Base-by-base conservation (phyloP, 30 jellyfish, hydroid and myxozoan species). In the Mastigias papua region DNA sequence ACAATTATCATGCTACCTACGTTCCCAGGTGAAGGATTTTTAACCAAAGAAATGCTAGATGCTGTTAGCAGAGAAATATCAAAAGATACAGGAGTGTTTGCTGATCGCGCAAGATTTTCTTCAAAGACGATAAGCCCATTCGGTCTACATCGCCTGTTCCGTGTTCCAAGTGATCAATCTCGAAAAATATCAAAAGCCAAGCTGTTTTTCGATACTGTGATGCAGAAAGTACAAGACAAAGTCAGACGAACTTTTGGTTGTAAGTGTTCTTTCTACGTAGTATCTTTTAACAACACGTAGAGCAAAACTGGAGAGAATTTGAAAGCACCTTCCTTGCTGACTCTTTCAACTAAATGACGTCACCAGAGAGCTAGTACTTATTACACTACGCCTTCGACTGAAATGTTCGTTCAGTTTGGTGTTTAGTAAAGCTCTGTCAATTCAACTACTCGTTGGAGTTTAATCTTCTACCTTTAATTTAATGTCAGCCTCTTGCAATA, bases 131-230 rank as follows among this genome's bases (percentile, higher is more conserved):
- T 80, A 7, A 49, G 16, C 25, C 76, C 92, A 0, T 78, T 77
- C 37, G 95, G 90, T 1, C 85, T 92, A n/a, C 98, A 92, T 76
- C 68, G 96, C 42, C 66, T 92, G 87, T 86, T 92, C 73, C 61
- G 98, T 16, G 34, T 69, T 37, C 96, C 98, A 3, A 76, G 94
- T 21, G 86, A 28, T 23, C 86, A 80, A 21, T 86, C 92, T 2
- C 73, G 94, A 46, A 79, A 72, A 76, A 62, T 92, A 6, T 92
- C 98, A 15, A 86, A 92, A 80, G 98, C 98, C 22, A 92, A 92
- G 78, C 49, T 86, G 76, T 92, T 75, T 68, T 92, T 92, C 66
- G 98, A 92, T 67, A 80, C 81, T 1, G 96, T 86, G 28, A 58
- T 92, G 82, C 86, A 92, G 73, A 92, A 81, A 57, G 69, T 92